phyloP scores from a whole-genome alignment of 2,113 vertebrate species.

The Rhinopomastus cyanomelas region DNA sequence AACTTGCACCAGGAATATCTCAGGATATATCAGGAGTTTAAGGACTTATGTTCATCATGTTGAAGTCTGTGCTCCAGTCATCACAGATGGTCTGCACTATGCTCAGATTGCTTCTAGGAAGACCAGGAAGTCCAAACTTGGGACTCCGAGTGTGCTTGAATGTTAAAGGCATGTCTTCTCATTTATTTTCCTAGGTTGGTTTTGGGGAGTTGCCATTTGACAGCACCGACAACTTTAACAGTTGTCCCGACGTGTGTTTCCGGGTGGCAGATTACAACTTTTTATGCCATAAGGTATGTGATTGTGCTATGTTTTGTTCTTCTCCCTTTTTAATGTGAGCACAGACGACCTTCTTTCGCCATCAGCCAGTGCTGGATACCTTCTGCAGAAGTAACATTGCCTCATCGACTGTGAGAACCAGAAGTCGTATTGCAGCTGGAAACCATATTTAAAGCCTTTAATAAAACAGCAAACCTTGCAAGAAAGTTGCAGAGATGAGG shows the following conservation, averaged over 20 bases:
- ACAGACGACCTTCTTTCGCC: neutral
- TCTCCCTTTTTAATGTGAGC: neutral
- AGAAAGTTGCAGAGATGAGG: neutral
- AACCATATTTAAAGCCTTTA: neutral
- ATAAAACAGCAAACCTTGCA: neutral
- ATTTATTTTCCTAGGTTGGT: conserved; percentile 79
- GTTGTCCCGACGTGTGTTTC: conserved; percentile 92
- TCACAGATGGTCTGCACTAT: neutral
- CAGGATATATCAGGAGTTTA: neutral
- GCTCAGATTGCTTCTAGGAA: neutral
- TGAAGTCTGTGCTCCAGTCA: neutral
- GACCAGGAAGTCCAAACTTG: neutral
- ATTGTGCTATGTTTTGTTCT: neutral
- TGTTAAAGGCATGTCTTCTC: neutral
- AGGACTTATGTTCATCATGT: neutral
- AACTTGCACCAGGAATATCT: neutral
- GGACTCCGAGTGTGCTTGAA: fast-evolving
- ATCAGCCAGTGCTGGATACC: neutral
- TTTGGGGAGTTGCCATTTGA: conserved; percentile 94
- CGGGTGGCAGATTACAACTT: conserved; percentile 85
- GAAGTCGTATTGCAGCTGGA: neutral
- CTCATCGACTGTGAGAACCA: neutral
- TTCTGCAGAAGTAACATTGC: neutral
- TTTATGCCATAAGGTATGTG: conserved; percentile 90
- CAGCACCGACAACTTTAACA: conserved; percentile 84